A percentile compares a stretch with the other conserved stretches of the same genome.
Conservation (phyloP, 2,888 invertebrate species). For the Oscheius sp. region DNA sequence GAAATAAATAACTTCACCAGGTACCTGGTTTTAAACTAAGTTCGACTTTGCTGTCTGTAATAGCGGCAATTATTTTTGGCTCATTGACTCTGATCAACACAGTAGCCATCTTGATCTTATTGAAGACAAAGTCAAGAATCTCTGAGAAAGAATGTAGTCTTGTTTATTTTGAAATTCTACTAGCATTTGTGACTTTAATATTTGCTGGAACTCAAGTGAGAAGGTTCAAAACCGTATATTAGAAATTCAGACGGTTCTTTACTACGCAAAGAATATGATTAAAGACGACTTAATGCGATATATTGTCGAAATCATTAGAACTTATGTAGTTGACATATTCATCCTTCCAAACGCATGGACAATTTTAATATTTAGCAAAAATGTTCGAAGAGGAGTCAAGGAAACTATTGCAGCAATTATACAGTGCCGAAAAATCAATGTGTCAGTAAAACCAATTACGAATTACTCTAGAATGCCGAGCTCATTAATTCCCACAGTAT, state of each 20-base stretch:
- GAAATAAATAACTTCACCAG: background rate
- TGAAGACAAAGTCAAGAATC: constrained; percentile 10
- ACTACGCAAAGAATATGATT: background rate
- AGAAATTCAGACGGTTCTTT: constrained; percentile 4
- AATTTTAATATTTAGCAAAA: constrained; percentile 3
- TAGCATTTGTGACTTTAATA: constrained; percentile 11
- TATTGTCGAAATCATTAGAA: background rate
- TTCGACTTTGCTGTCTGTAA: constrained; percentile 35
- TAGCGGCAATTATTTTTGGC: constrained; percentile 36
- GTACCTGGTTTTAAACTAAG: constrained; percentile 28
- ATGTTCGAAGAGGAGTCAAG: background rate
- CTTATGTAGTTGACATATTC: constrained; percentile 11
- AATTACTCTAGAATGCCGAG: too few species aligned
- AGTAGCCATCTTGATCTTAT: constrained; percentile 28
- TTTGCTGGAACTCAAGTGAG: constrained; percentile 14
- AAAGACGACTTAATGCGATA: background rate
- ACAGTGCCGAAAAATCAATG: background rate
- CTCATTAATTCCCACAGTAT: background rate
- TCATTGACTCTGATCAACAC: constrained; percentile 32
- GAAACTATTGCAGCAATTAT: background rate
- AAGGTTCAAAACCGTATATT: background rate
- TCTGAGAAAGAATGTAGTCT: constrained; percentile 9
- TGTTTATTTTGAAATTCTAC: constrained; percentile 18
- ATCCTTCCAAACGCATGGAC: constrained; percentile 24
- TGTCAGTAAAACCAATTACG: background rate